Evolutionary conservation across 2,797 vertebrate genomes (phyloP), one percentile per base, ranked within the genome.

Genomic region (Zenarchopterus dispar): DNA sequence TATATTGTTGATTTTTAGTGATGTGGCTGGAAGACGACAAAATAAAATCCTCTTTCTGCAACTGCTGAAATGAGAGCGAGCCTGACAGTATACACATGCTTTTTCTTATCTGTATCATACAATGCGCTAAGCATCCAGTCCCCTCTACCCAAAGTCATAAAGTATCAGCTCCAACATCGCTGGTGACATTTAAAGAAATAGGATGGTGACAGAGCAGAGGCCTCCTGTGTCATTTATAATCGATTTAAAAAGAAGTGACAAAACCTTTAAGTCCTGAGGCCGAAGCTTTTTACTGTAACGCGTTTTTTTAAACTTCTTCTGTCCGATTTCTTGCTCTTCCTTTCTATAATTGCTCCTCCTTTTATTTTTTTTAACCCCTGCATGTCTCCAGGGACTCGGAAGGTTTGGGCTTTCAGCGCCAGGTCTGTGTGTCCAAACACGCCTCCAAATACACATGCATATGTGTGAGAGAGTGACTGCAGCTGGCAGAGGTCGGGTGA

Each of bases 181-280:
- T 21, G 26, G 75, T 92, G 92, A 93, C 91, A 93, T 94, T 93
- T 92, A 67, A 78, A 90, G 75, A 83, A 91, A 92, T 82, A 63
- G 68, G 85, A 80, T 44, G 81, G 87, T 90, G 83, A 83, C 86
- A 82, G 79, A 69, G 85, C 16, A 50, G 50, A 65, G 60, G 75
- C 83, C 77, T 84, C 81, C 31, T 6, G 72, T 78, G 80, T 90
- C 71, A 77, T 84, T 89, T 68, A 77, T 73, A 83, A 88, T 87
- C 45, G 61, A 90, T n/a, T n/a, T 88, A 81, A 88, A 82, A 82
- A 84, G 67, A 82, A 66, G 80, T 56, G 75, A 81, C 78, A 85
- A 81, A 83, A 78, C 74, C 56, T 66, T 8, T 22, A 59, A 61
- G 70, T 76, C 62, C 58, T 33, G 44, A 49, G 47, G 44, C 10